Percentiles rank a stretch among this genome's conserved stretches.
Evolutionary conservation across 2,888 invertebrate genomes (phyloP).

Genomic region (Drosophila formosana): DNA sequence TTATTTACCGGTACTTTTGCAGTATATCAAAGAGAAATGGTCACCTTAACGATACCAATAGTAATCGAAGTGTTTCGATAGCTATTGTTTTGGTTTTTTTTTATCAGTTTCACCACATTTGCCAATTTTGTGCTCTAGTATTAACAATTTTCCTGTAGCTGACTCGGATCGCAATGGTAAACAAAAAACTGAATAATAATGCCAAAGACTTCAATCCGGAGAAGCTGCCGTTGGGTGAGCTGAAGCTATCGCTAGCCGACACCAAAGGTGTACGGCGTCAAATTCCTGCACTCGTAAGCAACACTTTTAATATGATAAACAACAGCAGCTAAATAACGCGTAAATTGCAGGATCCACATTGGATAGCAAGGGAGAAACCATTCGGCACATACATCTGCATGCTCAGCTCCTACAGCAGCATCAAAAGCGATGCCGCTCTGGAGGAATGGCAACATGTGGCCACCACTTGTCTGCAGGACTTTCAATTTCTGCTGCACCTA

Average conservation of each 20-base stretch:
- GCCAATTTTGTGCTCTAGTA: neutral
- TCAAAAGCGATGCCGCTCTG: slow-evolving; percentile 87
- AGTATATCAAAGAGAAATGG: neutral
- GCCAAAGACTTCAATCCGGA: slow-evolving; percentile 56
- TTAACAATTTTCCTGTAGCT: neutral
- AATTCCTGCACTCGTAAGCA: slow-evolving; percentile 88
- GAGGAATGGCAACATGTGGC: slow-evolving; percentile 90
- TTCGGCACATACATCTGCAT: slow-evolving; percentile 75
- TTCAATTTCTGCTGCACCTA: slow-evolving; percentile 89
- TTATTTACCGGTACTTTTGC: no score
- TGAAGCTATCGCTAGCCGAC: slow-evolving; percentile 60
- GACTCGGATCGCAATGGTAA: slow-evolving; percentile 29
- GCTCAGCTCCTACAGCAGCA: slow-evolving; percentile 84
- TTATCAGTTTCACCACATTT: slow-evolving; percentile 16
- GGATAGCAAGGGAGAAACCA: slow-evolving; percentile 63
- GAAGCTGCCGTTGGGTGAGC: slow-evolving; percentile 48
- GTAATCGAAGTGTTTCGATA: slow-evolving; percentile 1
- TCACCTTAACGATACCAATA: neutral
- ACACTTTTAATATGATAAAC: neutral
- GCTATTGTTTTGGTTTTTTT: neutral
- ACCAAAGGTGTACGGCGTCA: slow-evolving; percentile 86
- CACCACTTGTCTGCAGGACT: slow-evolving; percentile 88
- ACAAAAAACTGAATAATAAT: slow-evolving; percentile 20
- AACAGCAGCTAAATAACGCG: neutral
- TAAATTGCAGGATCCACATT: slow-evolving; percentile 70